These are phyloP conservation scores for Dinoponera quadriceps DNA, from an alignment of 1,140 invertebrate species.

Conservation along the genomic window DNA sequence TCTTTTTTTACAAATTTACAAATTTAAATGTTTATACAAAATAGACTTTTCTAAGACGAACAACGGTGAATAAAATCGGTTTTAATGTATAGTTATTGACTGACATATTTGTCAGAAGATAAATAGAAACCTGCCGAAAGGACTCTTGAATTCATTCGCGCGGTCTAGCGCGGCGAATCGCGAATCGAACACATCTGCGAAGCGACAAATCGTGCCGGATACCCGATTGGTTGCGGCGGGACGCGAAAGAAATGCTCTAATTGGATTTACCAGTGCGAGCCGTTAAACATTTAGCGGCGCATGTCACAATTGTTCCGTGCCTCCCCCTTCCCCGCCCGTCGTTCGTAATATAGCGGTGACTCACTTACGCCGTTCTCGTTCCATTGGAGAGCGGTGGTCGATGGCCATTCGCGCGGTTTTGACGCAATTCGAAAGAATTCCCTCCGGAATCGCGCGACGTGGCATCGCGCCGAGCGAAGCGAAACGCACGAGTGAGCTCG, in stretches of 20 bases:
- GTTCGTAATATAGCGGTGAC: slow-evolving; percentile 62
- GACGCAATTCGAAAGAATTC: background rate
- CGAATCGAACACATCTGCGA: background rate
- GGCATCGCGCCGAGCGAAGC: no score
- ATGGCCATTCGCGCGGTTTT: slow-evolving; percentile 11
- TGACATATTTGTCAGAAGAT: no score
- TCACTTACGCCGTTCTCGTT: slow-evolving; percentile 68
- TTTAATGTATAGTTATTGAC: no score
- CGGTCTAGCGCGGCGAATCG: background rate
- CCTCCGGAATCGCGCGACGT: background rate
- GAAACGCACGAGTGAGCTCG: no score
- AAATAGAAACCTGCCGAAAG: no score
- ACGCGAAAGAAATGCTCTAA: slow-evolving; percentile 65
- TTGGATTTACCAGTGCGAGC: slow-evolving; percentile 69
- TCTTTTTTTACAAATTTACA: no score
- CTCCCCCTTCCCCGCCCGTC: background rate
- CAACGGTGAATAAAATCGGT: no score
- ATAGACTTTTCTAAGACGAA: no score
- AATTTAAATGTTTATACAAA: no score
- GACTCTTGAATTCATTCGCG: background rate
- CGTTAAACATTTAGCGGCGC: slow-evolving; percentile 73
- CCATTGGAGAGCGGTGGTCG: slow-evolving; percentile 29
- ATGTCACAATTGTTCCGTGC: slow-evolving; percentile 67
- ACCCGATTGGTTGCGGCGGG: background rate
- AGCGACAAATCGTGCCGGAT: slow-evolving; percentile 30